Evolutionary conservation across 2,797 vertebrate genomes (phyloP), one percentile per base, ranked within the genome.

Genomic region (Lepus oiostolus): DNA sequence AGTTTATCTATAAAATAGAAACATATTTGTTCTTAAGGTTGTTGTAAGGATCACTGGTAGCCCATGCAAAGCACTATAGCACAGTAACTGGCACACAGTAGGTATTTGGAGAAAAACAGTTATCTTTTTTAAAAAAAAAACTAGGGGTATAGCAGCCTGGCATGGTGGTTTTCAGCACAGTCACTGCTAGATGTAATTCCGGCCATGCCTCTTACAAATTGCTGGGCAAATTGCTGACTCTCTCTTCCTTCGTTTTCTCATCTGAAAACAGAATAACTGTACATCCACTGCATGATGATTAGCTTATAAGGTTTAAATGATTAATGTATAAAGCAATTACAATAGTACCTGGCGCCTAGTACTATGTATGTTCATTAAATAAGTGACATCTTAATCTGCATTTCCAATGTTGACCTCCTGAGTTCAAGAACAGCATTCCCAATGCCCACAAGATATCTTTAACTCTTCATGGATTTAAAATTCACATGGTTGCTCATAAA

Each of bases 131-230:
- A 4, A 35, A 35, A 35, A 35, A 35, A 35, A 35, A 35, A 35
- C 50, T 35, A 26, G 28, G 4, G 28, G 8, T n/a, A 24, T 11
- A 38, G 52, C 22, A 6, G 58, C 47, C 10, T 24, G 28, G 54
- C 5, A 0, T 5, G 9, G 58, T 4, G 67, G 5, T 26, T 12
- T 12, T 21, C 28, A 50, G 35, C n/a, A 42, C 38, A 9, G 5
- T 35, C 32, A 19, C 68, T 3, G 13, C 10, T 7, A 21, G n/a
- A 13, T 0, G 1, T 21, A 30, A 3, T 16, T 50, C 35, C 0
- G 0, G 58, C 2, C 38, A 35, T 22, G 47, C n/a, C 35, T 65
- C 65, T 28, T 28, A 19, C 4, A 13, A 4, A 4, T 3, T 58
- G 54, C 16, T 58, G 1, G 54, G 54, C 88, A 42, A 32, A 68